phyloP scores from a whole-genome alignment of 2,888 invertebrate genomes.

The Imbricaverruca yamaguchii region DNA sequence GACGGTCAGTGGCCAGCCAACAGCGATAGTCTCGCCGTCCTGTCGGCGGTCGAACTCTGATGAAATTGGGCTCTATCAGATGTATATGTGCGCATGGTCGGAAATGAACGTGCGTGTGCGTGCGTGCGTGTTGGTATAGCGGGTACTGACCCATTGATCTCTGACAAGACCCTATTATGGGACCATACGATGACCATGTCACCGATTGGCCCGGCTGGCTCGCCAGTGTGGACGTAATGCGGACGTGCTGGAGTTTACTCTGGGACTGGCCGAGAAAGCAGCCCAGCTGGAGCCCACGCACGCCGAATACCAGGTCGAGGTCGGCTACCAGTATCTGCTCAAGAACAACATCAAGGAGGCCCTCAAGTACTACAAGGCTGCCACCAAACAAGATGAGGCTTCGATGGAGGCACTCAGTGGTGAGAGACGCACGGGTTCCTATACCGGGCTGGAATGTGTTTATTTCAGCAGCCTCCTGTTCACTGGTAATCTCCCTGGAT shows the following conservation, averaged over 20 bases:
- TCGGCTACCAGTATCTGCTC: slow-evolving; percentile 70
- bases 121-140: no score
- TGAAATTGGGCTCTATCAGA: slow-evolving; percentile 1
- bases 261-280: slow-evolving; percentile 68
- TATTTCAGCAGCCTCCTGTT: no score
- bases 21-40: neutral
- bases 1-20: slow-evolving; percentile 55
- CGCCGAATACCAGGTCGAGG: slow-evolving; percentile 66
- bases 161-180: no score
- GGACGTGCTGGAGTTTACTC: slow-evolving; percentile 63
- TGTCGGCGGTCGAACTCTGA: neutral
- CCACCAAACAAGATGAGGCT: slow-evolving; percentile 71
- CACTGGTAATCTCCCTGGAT: no score
- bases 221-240: slow-evolving; percentile 46
- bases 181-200: no score
- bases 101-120: no score
- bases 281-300: slow-evolving; percentile 60
- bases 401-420: slow-evolving; percentile 30
- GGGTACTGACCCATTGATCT: no score
- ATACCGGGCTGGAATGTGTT: no score
- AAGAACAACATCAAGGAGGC: slow-evolving; percentile 70
- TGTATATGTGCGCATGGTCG: slow-evolving; percentile 5
- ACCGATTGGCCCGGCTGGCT: no score
- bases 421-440: slow-evolving; percentile 12
- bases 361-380: slow-evolving; percentile 65